Evolutionary conservation across 2,113 vertebrate species (phyloP).

Genomic region (Xiphophorus maculatus): DNA sequence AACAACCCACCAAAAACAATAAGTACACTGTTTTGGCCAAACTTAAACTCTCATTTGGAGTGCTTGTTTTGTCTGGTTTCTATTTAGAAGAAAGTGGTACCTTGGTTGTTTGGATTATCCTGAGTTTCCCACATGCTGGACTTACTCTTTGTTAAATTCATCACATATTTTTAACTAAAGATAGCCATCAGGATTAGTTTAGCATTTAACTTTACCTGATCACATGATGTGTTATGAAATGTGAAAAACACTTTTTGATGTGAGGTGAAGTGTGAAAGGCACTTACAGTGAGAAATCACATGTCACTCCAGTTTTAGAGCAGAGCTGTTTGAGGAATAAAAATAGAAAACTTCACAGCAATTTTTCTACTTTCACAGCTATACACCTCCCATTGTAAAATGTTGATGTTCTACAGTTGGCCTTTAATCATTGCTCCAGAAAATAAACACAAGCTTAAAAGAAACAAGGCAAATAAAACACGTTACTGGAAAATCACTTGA

Average conservation of each 20-base stretch:
- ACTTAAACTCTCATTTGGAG: not conserved
- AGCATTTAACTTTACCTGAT: not conserved
- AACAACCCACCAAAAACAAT: not conserved
- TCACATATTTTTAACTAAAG: not conserved
- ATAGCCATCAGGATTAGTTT: not conserved
- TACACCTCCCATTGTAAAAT: conserved; percentile 74
- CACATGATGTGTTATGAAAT: not conserved
- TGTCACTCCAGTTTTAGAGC: not conserved
- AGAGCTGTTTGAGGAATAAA: not conserved
- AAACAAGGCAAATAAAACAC: conserved; percentile 16
- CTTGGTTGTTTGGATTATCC: not conserved
- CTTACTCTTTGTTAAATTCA: not conserved
- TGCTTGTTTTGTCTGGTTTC: not conserved
- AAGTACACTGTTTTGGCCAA: not conserved
- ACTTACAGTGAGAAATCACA: not conserved
- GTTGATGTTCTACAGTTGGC: conserved; percentile 40
- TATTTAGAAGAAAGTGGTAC: not conserved
- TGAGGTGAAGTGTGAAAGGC: not conserved
- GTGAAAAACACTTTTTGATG: not conserved
- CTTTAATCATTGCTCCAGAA: conserved; percentile 34
- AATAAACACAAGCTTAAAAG: not conserved
- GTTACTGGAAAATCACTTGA: conserved; percentile 16
- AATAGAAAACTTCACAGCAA: conserved; percentile 23
- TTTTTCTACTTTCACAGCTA: conserved; percentile 66
- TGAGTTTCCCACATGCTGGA: not conserved